phyloP scores from a whole-genome alignment of 1,140 invertebrate species.

The Bilobella aurantiaca region DNA sequence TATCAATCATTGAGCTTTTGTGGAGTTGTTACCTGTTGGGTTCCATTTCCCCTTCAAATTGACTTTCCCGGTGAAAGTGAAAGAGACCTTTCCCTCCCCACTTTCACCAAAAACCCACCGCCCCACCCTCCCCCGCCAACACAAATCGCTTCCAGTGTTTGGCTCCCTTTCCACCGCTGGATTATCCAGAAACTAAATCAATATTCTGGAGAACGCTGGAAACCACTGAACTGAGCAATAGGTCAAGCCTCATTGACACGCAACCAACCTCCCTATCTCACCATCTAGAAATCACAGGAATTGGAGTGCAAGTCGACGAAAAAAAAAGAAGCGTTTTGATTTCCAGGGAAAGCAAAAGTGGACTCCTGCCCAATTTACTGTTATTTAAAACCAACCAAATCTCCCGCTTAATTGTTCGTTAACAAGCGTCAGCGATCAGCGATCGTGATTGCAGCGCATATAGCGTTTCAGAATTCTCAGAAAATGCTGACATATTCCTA shows the following conservation, averaged over 20 bases:
- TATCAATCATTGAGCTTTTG: background rate
- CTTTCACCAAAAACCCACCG: too few species aligned
- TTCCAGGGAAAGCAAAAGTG: background rate
- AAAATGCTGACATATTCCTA: too few species aligned
- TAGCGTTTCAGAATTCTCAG: too few species aligned
- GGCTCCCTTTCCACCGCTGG: background rate
- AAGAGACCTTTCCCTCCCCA: background rate
- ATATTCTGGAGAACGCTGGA: too few species aligned
- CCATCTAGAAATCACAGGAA: background rate
- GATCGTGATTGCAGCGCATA: too few species aligned
- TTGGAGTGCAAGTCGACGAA: background rate
- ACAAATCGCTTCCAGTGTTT: background rate
- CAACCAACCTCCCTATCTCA: background rate
- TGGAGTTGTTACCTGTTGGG: background rate
- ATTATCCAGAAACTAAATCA: too few species aligned
- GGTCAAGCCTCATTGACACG: conserved; percentile 4
- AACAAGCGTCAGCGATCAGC: too few species aligned
- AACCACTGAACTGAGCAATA: background rate
- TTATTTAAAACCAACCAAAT: too few species aligned
- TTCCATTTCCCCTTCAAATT: background rate
- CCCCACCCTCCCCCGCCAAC: too few species aligned
- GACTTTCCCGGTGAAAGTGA: background rate
- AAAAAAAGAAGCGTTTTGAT: background rate
- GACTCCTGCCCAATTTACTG: too few species aligned
- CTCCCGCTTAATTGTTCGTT: too few species aligned